Conservation (phyloP, 2,113 vertebrate species). For the Emberiza fucata region DNA sequence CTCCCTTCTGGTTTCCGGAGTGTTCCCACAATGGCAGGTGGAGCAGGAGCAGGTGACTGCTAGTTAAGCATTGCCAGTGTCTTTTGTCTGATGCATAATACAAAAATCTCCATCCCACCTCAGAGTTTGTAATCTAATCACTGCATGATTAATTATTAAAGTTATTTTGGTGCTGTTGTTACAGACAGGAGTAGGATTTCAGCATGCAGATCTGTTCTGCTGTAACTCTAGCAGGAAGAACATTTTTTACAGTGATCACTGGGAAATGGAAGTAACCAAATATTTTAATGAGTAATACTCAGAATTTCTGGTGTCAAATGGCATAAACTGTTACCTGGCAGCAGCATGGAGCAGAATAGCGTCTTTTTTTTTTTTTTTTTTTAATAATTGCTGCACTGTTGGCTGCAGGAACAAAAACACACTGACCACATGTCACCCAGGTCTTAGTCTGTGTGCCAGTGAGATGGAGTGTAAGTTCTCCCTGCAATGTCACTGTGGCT, state of each 20-base stretch:
- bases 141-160: constrained; percentile 44
- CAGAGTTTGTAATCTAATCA: not conserved
- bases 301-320: not conserved
- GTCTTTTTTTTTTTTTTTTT: not conserved
- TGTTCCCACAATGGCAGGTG: constrained; percentile 39
- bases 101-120: not conserved
- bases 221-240: not conserved
- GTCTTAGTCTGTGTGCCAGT: not conserved
- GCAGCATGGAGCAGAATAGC: not conserved
- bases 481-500: not conserved
- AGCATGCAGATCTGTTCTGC: not conserved
- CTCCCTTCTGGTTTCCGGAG: not conserved
- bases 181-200: not conserved
- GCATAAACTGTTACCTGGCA: not conserved
- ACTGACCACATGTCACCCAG: fast-evolving
- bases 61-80: constrained; percentile 48
- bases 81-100: constrained; percentile 33
- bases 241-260: not conserved
- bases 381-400: not conserved
- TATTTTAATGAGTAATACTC: not conserved
- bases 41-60: not conserved
- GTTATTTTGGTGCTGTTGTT: not conserved
- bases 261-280: not conserved
- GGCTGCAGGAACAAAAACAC: not conserved
- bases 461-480: not conserved